Evolutionary conservation across 2,888 invertebrate genomes (phyloP), one percentile per base, ranked within the genome.

Genomic region (Lasius platythorax): DNA sequence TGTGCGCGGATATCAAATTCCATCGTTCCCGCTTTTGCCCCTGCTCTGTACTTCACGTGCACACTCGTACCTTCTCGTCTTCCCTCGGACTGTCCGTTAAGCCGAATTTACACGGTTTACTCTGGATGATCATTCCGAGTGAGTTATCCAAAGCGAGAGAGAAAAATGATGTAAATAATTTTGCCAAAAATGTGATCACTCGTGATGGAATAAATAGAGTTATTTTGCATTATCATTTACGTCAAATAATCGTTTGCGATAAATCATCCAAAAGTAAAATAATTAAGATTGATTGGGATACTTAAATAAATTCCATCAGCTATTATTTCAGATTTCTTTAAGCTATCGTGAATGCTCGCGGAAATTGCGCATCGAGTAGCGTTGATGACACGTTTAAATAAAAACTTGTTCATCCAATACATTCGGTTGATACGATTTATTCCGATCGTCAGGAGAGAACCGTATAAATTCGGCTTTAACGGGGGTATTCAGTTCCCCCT

Each of bases 1-100:
- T 56, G 84, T 76, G 87, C 87, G 64, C 87, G 89, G 53, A 93
- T 93, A 93, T 94, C 91, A 92, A 92, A 93, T 93, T 93, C 92
- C 92, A 83, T 86, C 84, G 87, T 79, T 87, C 86, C 56, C 67
- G 12, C 40, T 76, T 53, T 23, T 64, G 64, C 15, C 63, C 56
- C 70, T 87, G 53, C 85, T 56, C 67, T 86, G 81, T 89, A 87
- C 86, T 87, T 89, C 88, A 87, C 83, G 70, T 66, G 82, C 83
- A 86, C 84, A 72, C 78, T 67, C 79, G 53, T 84, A 70, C 68
- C 83, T 66, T 23, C n/a, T n/a, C 68, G 58, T 76, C 56, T 70
- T 78, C 70, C 33, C 11, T 43, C 58, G 12, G 53, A 66, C 76
- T 73, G 63, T 63, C 67, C 63, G 74, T 81, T 88, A 81, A 81